A percentile compares a stretch with the other conserved stretches of the same genome.
phyloP scores from a whole-genome alignment of 2,888 invertebrate species.

The Nyleta sp. region DNA sequence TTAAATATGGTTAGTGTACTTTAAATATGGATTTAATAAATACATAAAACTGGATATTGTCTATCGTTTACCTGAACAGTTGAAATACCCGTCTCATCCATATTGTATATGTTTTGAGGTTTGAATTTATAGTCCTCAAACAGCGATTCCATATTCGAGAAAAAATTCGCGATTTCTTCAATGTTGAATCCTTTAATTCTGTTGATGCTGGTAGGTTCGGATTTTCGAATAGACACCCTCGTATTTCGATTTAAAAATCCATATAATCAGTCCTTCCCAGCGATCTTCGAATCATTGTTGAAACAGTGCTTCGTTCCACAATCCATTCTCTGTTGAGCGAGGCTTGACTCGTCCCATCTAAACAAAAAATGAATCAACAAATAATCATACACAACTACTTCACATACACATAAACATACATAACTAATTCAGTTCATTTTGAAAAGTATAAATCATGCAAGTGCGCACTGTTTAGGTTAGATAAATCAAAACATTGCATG shows the following conservation, averaged over 20 bases:
- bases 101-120: constrained; percentile 76
- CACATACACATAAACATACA: no score
- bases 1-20: no score
- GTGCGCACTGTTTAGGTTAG: no score
- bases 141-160: constrained; percentile 38
- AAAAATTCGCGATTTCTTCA: constrained; percentile 68
- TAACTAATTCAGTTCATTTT: no score
- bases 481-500: no score
- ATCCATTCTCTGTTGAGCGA: neutral
- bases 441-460: no score
- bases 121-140: constrained; percentile 68
- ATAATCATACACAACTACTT: no score
- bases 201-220: constrained; percentile 73
- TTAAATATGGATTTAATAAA: no score
- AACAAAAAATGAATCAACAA: no score
- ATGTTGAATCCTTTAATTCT: constrained; percentile 58
- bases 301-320: constrained; percentile 65
- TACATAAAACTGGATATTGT: constrained; percentile 5
- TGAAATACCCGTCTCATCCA: constrained; percentile 81
- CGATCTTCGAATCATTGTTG: constrained; percentile 64
- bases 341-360: neutral
- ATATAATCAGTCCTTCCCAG: constrained; percentile 72
- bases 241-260: constrained; percentile 69
- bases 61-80: constrained; percentile 22
- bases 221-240: constrained; percentile 68